phyloP scores from a whole-genome alignment of 2,797 vertebrate genomes.

The Oreochromis grahami region DNA sequence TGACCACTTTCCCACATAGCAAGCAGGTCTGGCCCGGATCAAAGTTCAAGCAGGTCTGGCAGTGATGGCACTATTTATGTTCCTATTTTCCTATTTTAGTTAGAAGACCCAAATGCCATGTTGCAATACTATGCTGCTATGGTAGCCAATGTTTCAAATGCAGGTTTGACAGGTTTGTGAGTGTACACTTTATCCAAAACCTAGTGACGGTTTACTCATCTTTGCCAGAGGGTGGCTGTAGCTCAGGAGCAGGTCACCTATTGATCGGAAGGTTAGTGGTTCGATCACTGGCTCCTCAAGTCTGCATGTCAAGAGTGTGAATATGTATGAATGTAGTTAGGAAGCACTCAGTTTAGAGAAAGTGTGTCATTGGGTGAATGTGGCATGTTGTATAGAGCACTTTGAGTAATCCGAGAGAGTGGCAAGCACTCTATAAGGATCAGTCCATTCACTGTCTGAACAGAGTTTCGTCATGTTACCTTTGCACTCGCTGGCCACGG shows the following conservation, averaged over 20 bases:
- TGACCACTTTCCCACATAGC: not conserved
- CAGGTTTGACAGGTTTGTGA: not conserved
- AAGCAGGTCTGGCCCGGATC: not conserved
- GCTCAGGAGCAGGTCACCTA: not conserved
- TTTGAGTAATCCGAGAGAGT: not conserved
- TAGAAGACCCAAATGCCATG: not conserved
- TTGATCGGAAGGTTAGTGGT: not conserved
- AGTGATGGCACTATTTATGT: not conserved
- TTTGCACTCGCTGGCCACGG: not conserved
- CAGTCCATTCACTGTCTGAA: not conserved
- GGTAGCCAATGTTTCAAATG: not conserved
- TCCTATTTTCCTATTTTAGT: not conserved
- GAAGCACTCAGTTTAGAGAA: not conserved
- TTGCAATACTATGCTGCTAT: not conserved
- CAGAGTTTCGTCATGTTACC: not conserved
- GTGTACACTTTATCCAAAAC: fast-evolving
- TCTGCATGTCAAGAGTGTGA: not conserved
- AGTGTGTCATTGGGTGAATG: not conserved
- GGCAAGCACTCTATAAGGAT: not conserved
- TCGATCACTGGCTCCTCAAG: not conserved
- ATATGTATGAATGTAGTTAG: too few relatives aligned
- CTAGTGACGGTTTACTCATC: not conserved
- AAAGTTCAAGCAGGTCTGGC: not conserved
- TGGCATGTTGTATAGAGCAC: not conserved
- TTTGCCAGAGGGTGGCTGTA: not conserved